These are phyloP conservation scores for Arnoldichthys spilopterus DNA, from an alignment of 2,797 vertebrate genomes.

Conservation along the genomic window DNA sequence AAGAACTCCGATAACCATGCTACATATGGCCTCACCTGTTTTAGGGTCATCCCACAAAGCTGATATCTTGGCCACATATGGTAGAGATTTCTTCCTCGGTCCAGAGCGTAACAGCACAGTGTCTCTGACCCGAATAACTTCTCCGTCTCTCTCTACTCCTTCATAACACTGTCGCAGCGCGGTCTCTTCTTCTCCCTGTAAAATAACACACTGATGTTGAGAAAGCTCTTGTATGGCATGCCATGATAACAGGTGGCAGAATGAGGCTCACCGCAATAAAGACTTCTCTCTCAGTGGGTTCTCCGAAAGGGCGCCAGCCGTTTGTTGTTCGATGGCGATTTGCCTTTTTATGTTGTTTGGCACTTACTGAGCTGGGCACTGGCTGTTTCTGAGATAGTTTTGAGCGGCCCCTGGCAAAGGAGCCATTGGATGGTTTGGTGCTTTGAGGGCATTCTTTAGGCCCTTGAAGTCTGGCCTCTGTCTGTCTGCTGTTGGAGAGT, in stretches of 20 bases:
- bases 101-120: conserved; percentile 95
- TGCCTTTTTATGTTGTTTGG: conserved; percentile 89
- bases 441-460: conserved; percentile 88
- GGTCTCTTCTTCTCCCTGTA: conserved; percentile 92
- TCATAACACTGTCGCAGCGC: conserved; percentile 94
- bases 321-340: conserved; percentile 89
- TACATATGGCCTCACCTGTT: conserved; percentile 83
- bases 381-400: conserved; percentile 82
- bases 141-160: conserved; percentile 92
- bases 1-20: no score
- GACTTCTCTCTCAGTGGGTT: conserved; percentile 90
- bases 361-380: conserved; percentile 72
- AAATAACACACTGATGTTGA: not conserved
- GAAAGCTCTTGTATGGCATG: not conserved
- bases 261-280: conserved; percentile 90
- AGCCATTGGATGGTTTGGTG: conserved; percentile 86
- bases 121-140: conserved; percentile 92
- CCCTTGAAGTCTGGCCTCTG: conserved; percentile 79
- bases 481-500: conserved; percentile 81
- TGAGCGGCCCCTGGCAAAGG: conserved; percentile 81
- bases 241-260: not conserved
- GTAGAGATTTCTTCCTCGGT: conserved; percentile 95
- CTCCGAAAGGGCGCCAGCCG: conserved; percentile 94
- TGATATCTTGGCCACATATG: conserved; percentile 97
- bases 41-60: conserved; percentile 97